A percentile compares a stretch with the other conserved stretches of the same genome.
Conservation (phyloP, 2,797 vertebrate species). For the Sebastes ruberrimus region DNA sequence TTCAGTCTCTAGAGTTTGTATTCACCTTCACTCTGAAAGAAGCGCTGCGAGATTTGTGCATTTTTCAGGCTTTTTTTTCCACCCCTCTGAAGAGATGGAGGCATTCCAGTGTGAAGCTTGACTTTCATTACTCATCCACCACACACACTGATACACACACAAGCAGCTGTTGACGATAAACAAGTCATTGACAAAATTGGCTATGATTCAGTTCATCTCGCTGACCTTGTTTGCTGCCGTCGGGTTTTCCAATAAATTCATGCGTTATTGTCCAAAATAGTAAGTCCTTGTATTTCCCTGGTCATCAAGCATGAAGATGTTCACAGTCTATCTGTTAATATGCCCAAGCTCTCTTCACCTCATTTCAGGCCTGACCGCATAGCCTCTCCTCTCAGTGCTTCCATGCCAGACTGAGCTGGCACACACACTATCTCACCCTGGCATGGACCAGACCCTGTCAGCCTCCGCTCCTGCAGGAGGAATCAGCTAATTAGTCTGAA, state of each 20-base stretch:
- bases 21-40: slow-evolving; percentile 59
- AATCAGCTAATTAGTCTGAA: slow-evolving; percentile 63
- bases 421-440: slow-evolving; percentile 35
- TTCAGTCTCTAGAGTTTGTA: slow-evolving; percentile 48
- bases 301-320: slow-evolving; percentile 24
- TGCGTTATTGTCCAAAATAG: slow-evolving; percentile 6
- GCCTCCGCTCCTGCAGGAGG: slow-evolving; percentile 43
- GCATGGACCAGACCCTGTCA: slow-evolving; percentile 48
- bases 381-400: slow-evolving; percentile 20
- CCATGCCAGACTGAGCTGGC: slow-evolving; percentile 57
- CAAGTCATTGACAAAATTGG: slow-evolving; percentile 31
- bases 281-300: not conserved
- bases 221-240: slow-evolving; percentile 9
- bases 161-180: slow-evolving; percentile 34
- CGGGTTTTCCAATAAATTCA: not conserved
- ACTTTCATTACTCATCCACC: slow-evolving; percentile 36
- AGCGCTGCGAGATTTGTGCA: slow-evolving; percentile 12
- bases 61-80: slow-evolving; percentile 32
- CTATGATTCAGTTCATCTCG: slow-evolving; percentile 8
- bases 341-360: slow-evolving; percentile 20
- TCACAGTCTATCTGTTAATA: slow-evolving; percentile 25
- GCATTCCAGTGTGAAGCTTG: slow-evolving; percentile 22
- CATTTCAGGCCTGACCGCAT: slow-evolving; percentile 30
- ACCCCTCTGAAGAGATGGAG: slow-evolving; percentile 25
- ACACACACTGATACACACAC: slow-evolving; percentile 1